Percentiles rank a stretch among this genome's conserved stretches.
phyloP scores from a whole-genome alignment of 2,888 invertebrate genomes.

The Trisateles emortualis region DNA sequence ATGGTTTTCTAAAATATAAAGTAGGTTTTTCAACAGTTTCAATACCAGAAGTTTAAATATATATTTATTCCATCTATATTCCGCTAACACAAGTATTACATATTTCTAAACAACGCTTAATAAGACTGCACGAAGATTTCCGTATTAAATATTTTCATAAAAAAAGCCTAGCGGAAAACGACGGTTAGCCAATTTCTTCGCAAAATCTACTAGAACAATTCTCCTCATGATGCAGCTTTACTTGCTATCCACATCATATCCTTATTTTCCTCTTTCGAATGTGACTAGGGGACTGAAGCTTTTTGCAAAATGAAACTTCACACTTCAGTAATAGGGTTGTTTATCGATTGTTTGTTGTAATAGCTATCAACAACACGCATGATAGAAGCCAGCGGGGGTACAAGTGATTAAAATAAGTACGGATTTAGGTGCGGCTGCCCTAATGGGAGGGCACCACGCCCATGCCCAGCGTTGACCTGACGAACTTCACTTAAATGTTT shows the following conservation, averaged over 20 bases:
- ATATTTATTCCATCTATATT: not conserved
- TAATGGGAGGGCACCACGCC: constrained; percentile 66
- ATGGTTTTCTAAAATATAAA: too few species aligned
- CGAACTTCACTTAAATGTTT: constrained; percentile 50
- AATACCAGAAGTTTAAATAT: not conserved
- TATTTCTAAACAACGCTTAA: constrained; percentile 20
- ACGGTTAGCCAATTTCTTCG: constrained; percentile 33
- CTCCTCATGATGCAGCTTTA: constrained; percentile 56
- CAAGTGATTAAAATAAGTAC: constrained; percentile 83
- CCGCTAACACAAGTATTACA: constrained; percentile 2
- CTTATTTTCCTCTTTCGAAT: constrained; percentile 55
- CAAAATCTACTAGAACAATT: constrained; percentile 54
- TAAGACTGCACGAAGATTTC: constrained; percentile 13
- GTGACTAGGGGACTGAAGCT: constrained; percentile 33
- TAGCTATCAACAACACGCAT: constrained; percentile 72
- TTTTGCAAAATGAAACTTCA: constrained; percentile 48
- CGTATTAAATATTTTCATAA: constrained; percentile 17
- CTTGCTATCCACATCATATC: constrained; percentile 58
- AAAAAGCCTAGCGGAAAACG: constrained; percentile 17
- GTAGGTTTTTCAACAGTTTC: not conserved
- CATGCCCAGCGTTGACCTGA: constrained; percentile 58
- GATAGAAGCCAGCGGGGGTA: constrained; percentile 76
- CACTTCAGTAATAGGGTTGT: constrained; percentile 42
- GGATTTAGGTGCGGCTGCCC: constrained; percentile 78
- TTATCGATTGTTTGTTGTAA: constrained; percentile 40